Evolutionary conservation across 2,888 invertebrate species (phyloP).

Genomic region (Morpho deidamia): DNA sequence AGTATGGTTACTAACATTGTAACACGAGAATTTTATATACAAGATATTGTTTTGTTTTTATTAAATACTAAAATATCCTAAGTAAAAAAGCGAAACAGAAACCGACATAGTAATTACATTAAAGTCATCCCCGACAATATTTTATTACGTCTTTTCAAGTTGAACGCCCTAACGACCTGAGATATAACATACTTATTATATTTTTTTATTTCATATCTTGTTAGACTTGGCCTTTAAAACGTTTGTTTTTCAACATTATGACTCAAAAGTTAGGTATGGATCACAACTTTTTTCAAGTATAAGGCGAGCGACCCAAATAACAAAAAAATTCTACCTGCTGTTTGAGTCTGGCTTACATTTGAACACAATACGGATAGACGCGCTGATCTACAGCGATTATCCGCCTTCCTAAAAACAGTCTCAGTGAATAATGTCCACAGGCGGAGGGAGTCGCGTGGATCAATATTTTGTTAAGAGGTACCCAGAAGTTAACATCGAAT

Average conservation of each 20-base stretch:
- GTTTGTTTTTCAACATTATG: conserved; percentile 1
- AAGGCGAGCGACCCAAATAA: conserved; percentile 54
- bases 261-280: conserved; percentile 24
- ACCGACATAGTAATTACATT: background rate
- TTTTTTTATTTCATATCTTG: background rate
- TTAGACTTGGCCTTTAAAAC: background rate
- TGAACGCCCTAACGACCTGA: conserved; percentile 4
- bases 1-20: no score
- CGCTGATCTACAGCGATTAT: conserved; percentile 59
- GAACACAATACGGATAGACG: conserved; percentile 53
- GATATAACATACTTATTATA: background rate
- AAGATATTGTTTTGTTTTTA: no score
- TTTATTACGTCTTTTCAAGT: background rate
- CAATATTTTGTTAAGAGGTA: conserved; percentile 65
- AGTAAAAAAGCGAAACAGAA: background rate
- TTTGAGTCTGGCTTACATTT: conserved; percentile 49
- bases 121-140: background rate
- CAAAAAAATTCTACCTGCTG: conserved; percentile 71
- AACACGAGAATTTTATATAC: no score
- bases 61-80: no score
- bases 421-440: conserved; percentile 57
- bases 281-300: conserved; percentile 31
- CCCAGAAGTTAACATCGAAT: conserved; percentile 58
- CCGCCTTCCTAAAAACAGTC: conserved; percentile 40
- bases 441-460: conserved; percentile 56